phyloP scores from a whole-genome alignment of 2,113 vertebrate species.

The Semnopithecus entellus region DNA sequence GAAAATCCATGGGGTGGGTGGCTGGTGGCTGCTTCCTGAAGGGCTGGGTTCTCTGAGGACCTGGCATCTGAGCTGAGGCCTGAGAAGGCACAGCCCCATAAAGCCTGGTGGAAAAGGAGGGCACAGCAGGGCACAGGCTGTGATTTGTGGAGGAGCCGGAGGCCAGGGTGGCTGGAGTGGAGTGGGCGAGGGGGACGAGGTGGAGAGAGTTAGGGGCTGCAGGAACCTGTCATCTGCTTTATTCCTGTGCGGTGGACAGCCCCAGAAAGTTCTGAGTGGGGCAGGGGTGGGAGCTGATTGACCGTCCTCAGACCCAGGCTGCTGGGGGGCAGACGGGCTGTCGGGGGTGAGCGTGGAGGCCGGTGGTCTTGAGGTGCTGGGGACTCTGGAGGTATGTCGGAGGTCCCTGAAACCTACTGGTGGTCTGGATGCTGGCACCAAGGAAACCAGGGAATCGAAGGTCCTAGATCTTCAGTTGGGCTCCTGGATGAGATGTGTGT shows the following conservation, averaged over 20 bases:
- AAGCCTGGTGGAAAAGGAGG: accelerated
- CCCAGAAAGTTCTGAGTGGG: background rate
- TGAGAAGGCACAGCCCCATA: accelerated
- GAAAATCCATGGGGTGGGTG: accelerated
- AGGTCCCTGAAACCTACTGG: background rate
- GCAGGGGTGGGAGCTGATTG: background rate
- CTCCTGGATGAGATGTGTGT: too few relatives aligned
- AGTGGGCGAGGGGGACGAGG: accelerated
- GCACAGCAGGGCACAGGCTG: background rate
- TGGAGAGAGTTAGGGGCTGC: accelerated
- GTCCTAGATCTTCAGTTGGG: background rate
- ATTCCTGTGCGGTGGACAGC: too few relatives aligned
- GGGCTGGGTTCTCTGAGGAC: background rate
- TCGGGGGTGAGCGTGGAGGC: accelerated
- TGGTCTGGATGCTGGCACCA: too few relatives aligned
- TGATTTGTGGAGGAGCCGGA: accelerated
- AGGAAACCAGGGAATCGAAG: background rate
- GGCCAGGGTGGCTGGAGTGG: background rate
- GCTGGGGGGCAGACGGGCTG: accelerated
- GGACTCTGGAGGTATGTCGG: accelerated
- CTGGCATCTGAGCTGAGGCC: background rate
- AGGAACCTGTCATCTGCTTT: background rate
- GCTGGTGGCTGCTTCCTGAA: background rate
- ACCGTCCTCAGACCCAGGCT: background rate
- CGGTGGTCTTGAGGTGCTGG: too few relatives aligned